phyloP scores from a whole-genome alignment of 2,113 vertebrate species.

The Mastomys coucha region DNA sequence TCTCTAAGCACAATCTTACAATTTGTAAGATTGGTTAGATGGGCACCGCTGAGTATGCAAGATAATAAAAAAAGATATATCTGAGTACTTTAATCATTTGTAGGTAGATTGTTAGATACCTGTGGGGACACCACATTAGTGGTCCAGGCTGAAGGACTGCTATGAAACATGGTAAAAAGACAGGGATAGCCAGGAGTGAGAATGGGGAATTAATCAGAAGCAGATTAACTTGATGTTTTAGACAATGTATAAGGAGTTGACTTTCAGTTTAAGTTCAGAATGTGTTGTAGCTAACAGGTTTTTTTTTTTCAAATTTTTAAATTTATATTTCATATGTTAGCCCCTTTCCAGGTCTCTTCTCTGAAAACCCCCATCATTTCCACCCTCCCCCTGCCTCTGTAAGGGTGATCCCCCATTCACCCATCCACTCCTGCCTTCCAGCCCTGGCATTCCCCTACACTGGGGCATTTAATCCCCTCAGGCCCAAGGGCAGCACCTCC shows the following conservation, averaged over 20 bases:
- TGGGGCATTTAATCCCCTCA: too few relatives aligned
- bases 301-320: too few relatives aligned
- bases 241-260: neutral
- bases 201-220: neutral
- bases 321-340: too few relatives aligned
- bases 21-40: neutral
- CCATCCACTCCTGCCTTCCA: too few relatives aligned
- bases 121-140: rapidly evolving
- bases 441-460: too few relatives aligned
- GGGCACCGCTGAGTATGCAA: too few relatives aligned
- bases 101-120: neutral
- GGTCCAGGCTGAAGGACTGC: neutral
- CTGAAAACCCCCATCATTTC: too few relatives aligned
- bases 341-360: too few relatives aligned
- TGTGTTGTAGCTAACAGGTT: neutral
- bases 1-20: neutral
- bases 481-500: too few relatives aligned
- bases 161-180: neutral
- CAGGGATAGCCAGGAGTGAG: neutral
- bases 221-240: neutral
- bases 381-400: too few relatives aligned
- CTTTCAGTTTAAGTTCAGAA: neutral
- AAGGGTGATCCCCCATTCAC: too few relatives aligned
- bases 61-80: neutral
- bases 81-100: neutral